A percentile compares a stretch with the other conserved stretches of the same genome.
Evolutionary conservation across 2,113 vertebrate species (phyloP).

Genomic region (Leucoraja erinaceus): DNA sequence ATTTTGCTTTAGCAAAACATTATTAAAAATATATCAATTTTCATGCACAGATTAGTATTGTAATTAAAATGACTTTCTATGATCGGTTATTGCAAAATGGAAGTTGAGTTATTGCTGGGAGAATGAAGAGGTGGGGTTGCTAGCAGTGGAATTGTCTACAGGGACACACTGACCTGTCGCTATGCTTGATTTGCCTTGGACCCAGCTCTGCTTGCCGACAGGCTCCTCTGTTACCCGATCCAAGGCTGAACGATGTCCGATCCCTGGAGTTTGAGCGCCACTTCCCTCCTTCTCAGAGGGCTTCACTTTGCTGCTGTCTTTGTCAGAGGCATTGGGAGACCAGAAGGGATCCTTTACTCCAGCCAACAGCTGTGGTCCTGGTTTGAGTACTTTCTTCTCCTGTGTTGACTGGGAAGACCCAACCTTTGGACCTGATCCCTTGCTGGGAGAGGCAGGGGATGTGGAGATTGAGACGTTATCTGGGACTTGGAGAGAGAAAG

Average conservation of each 20-base stretch:
- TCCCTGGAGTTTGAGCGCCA: neutral
- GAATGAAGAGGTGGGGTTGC: neutral
- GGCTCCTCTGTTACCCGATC: neutral
- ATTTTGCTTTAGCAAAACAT: constrained; percentile 4
- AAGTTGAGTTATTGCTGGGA: neutral
- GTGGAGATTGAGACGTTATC: neutral
- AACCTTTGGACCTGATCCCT: neutral
- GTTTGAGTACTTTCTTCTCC: constrained; percentile 2
- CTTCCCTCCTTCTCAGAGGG: neutral
- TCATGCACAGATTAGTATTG: neutral
- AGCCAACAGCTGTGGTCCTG: neutral
- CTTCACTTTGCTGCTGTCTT: neutral
- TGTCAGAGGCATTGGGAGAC: neutral
- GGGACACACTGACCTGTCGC: neutral
- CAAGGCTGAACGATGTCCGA: neutral
- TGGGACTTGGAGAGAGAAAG: neutral
- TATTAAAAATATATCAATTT: neutral
- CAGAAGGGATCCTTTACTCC: neutral
- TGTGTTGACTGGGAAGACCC: neutral
- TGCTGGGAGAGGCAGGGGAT: neutral
- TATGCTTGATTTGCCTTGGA: neutral
- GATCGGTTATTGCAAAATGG: neutral
- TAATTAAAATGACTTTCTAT: neutral
- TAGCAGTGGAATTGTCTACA: neutral
- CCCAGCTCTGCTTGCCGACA: constrained; percentile 4